Percentiles rank a stretch among this genome's conserved stretches.
Conservation (phyloP, 1,140 invertebrate species). For the Anagrus nilaparvatae region DNA sequence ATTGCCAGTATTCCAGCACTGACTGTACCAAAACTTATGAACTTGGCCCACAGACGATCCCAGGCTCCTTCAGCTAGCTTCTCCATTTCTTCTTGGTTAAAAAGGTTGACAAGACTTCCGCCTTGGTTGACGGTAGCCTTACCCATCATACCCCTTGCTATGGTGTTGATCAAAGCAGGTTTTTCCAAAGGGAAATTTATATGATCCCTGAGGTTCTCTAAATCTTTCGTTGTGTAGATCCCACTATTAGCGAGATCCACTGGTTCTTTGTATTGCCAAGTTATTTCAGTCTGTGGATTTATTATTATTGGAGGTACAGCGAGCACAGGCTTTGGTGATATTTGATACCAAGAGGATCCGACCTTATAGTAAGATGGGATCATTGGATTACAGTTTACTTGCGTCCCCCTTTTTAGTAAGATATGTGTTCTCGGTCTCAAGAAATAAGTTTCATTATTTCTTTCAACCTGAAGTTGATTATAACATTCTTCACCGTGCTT, state of each 20-base stretch:
- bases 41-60: slow-evolving; percentile 3
- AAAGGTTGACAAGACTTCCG: neutral
- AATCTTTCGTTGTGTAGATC: slow-evolving; percentile 7
- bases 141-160: slow-evolving; percentile 5
- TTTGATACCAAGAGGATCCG: slow-evolving; percentile 3
- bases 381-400: slow-evolving; percentile 10
- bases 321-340: neutral
- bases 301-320: neutral
- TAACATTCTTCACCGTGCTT: slow-evolving; percentile 14
- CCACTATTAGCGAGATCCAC: slow-evolving; percentile 6
- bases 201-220: slow-evolving; percentile 9
- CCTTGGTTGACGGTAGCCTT: neutral
- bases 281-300: neutral
- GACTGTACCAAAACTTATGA: slow-evolving; percentile 9
- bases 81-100: slow-evolving; percentile 8
- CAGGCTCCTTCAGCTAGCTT: slow-evolving; percentile 1
- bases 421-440: slow-evolving; percentile 17
- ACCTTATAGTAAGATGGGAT: slow-evolving; percentile 9
- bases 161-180: slow-evolving; percentile 8
- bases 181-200: slow-evolving; percentile 15
- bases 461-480: slow-evolving; percentile 12
- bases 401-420: slow-evolving; percentile 3
- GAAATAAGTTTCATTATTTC: slow-evolving; percentile 9
- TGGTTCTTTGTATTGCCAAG: slow-evolving; percentile 11
- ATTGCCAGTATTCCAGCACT: slow-evolving; percentile 8